These are phyloP conservation scores for Mellivora capensis DNA, from an alignment of 2,113 vertebrate genomes.

Conservation along the genomic window DNA sequence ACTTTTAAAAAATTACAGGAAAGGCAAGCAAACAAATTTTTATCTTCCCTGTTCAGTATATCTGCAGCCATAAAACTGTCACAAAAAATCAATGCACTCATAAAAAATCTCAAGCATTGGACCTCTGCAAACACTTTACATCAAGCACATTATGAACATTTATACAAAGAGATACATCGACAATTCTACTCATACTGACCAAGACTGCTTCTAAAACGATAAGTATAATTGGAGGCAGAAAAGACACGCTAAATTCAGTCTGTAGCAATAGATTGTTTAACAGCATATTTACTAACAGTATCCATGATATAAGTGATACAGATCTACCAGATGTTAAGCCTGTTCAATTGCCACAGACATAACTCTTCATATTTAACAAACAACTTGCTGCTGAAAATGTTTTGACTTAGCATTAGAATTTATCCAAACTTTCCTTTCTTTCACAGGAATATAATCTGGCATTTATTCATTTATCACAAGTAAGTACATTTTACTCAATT, in stretches of 20 bases:
- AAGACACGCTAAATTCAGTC: conserved; percentile 72
- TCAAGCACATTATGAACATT: not conserved
- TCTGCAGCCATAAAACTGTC: conserved; percentile 53
- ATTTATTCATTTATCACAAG: conserved; percentile 12
- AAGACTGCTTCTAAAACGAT: conserved; percentile 72
- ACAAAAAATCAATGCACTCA: conserved; percentile 64
- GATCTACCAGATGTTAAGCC: conserved; percentile 57
- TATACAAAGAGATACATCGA: conserved; percentile 28
- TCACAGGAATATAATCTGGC: not conserved
- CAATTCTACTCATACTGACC: not conserved
- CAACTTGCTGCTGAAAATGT: conserved; percentile 2
- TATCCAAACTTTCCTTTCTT: not conserved
- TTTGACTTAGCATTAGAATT: not conserved
- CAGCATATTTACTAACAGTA: conserved; percentile 70
- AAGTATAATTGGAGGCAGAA: conserved; percentile 75
- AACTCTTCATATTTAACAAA: conserved; percentile 71
- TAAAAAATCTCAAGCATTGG: conserved; percentile 61
- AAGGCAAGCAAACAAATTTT: conserved; percentile 48
- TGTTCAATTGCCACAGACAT: conserved; percentile 53
- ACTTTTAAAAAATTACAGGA: conserved; percentile 25
- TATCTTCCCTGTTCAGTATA: conserved; percentile 31
- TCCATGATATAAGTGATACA: conserved; percentile 63
- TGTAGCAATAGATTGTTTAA: conserved; percentile 76
- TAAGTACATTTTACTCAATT: not conserved
- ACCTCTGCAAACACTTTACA: not conserved